These are phyloP conservation scores for Poecilia picta DNA, from an alignment of 2,797 vertebrate genomes.

Conservation along the genomic window DNA sequence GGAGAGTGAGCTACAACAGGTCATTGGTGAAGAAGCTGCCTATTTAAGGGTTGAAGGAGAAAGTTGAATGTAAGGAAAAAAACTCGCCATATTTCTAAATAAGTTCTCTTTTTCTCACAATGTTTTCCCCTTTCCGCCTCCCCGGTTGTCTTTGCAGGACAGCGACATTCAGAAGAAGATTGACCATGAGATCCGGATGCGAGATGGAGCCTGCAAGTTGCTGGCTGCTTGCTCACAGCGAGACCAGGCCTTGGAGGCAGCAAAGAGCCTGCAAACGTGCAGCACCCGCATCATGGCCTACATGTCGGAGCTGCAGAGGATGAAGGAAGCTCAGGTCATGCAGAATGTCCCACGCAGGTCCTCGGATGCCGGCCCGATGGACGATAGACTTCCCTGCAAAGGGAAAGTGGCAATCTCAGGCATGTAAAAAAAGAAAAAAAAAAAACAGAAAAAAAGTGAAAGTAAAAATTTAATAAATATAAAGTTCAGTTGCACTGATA, in stretches of 20 bases:
- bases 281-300: constrained; percentile 91
- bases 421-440: constrained; percentile 60
- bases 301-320: constrained; percentile 93
- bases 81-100: background rate
- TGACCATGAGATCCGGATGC: constrained; percentile 94
- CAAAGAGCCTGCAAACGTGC: constrained; percentile 91
- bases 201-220: constrained; percentile 91
- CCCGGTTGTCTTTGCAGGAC: constrained; percentile 78
- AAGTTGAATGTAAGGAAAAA: background rate
- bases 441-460: background rate
- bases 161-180: constrained; percentile 93
- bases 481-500: background rate
- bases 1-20: background rate
- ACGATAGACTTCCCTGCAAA: constrained; percentile 88
- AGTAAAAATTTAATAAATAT: background rate
- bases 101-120: constrained; percentile 6
- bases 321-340: constrained; percentile 93
- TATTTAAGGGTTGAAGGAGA: background rate
- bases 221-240: constrained; percentile 91
- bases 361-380: constrained; percentile 82
- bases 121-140: background rate
- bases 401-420: constrained; percentile 93
- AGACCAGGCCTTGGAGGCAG: constrained; percentile 90
- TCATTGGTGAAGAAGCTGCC: background rate
- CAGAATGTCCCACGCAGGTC: constrained; percentile 86